Evolutionary conservation across 2,797 vertebrate genomes (phyloP), one percentile per base, ranked within the genome.

Genomic region (Streptopelia turtur): DNA sequence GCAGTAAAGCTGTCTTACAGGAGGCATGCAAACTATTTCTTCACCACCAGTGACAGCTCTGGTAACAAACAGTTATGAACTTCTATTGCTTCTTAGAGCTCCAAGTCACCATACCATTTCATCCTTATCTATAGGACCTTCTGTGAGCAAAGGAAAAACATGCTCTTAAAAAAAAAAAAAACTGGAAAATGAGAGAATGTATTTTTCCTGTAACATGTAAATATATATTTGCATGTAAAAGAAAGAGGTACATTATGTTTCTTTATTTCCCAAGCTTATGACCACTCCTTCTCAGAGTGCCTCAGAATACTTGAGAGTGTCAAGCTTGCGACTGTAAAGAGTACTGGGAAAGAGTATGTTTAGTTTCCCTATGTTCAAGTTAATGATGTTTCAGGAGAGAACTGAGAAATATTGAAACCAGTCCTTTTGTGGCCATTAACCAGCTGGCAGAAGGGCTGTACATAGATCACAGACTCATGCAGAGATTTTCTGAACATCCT

Each of bases 111-210:
- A 12, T n/a, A 31, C 7, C 6, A 28, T 35, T 25, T 75, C 33
- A 13, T 21, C 43, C 41, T 68, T 50, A 37, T 5, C 15, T 31
- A 16, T 1, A 20, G 17, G 9, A 57, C 13, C 49, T 41, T 25
- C 53, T 0, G 1, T 14, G 16, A 71, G 6, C 0, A 2, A 47
- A 3, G 7, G 31, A 30, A 83, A 93, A 70, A 52, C 2, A 0
- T 9, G 2, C 2, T 60, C 8, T 23, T 30, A 28, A 16, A 69
- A 75, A 57, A 14, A 39, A 39, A 56, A 13, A 39, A 39, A 23
- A 41, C 23, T 30, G 5, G 43, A 79, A 84, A 2, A 18, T 49
- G 25, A 69, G 21, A 21, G 22, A 63, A 83, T 10, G 7, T 55
- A 30, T 21, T 83, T 72, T 52, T 18, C 12, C 56, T 50, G 13